phyloP scores from a whole-genome alignment of 2,113 vertebrate genomes.

The Phycodurus eques region DNA sequence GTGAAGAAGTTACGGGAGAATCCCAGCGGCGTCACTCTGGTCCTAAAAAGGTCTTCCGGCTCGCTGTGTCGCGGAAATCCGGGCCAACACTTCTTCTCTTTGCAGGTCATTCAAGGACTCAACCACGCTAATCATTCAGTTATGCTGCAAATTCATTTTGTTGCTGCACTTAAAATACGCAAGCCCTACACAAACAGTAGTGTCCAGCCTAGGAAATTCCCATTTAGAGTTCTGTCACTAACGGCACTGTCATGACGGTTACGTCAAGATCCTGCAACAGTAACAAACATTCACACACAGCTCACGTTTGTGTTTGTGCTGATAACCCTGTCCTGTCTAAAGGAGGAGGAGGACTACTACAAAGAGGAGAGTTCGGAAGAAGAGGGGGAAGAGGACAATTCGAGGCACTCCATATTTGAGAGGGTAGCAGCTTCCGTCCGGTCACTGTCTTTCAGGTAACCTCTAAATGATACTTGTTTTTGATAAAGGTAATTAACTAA shows the following conservation, averaged over 20 bases:
- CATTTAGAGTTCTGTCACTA: no score
- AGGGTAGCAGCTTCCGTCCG: constrained; percentile 70
- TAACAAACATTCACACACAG: not conserved
- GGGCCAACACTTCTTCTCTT: not conserved
- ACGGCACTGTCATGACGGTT: not conserved
- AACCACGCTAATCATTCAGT: not conserved
- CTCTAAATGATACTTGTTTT: not conserved
- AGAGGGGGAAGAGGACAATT: constrained; percentile 47
- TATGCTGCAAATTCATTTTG: constrained; percentile 22
- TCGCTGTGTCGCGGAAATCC: constrained; percentile 35
- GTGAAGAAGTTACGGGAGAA: constrained; percentile 82
- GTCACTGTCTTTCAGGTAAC: constrained; percentile 71
- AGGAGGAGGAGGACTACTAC: constrained; percentile 33
- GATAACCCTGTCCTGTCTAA: constrained; percentile 11
- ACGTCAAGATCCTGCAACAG: not conserved
- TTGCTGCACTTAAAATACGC: constrained; percentile 17
- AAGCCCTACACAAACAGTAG: constrained; percentile 10
- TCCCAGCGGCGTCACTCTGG: constrained; percentile 69
- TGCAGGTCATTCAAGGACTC: constrained; percentile 42
- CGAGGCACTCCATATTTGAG: constrained; percentile 61
- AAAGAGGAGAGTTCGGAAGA: constrained; percentile 28
- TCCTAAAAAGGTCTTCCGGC: constrained; percentile 84
- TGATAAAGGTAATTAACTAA: no score
- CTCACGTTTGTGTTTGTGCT: constrained; percentile 6
- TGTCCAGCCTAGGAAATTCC: not conserved